Evolutionary conservation across 2,113 vertebrate species (phyloP).

Genomic region (Panthera tigris): DNA sequence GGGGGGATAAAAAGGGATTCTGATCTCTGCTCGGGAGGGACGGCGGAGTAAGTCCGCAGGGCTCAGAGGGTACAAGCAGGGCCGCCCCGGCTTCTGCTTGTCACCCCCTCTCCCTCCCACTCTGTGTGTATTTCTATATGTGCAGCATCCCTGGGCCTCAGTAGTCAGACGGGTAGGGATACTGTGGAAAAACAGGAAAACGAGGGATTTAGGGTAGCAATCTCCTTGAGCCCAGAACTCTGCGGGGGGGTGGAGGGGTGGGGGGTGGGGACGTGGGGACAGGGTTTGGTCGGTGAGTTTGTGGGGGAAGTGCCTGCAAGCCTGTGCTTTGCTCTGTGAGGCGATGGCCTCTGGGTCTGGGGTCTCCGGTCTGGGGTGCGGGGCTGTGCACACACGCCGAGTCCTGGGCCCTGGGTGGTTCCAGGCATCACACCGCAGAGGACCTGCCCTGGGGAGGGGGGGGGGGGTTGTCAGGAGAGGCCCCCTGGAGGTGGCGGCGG

Average conservation of each 20-base stretch:
- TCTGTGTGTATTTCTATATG: neutral
- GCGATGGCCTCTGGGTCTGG: neutral
- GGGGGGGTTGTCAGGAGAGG: neutral
- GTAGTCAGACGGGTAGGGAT: accelerated
- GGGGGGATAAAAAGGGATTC: neutral
- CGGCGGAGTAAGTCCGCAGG: neutral
- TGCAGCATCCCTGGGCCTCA: neutral
- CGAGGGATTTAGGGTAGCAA: neutral
- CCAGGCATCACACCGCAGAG: accelerated
- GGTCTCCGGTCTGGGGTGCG: neutral
- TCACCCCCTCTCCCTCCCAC: neutral
- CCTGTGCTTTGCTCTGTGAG: neutral
- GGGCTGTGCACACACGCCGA: too few species aligned
- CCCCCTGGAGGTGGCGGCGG: neutral
- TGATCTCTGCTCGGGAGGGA: neutral
- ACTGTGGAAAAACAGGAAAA: accelerated
- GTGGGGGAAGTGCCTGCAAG: neutral
- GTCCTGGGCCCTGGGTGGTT: neutral
- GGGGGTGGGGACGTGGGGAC: neutral
- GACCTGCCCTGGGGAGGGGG: too few species aligned
- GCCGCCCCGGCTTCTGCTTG: neutral
- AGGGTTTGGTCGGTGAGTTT: neutral
- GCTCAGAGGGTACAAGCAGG: neutral
- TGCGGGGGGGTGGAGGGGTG: neutral
- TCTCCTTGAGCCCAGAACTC: accelerated